Evolutionary conservation across 2,113 vertebrate genomes (phyloP).

Genomic region (Lagopus muta): DNA sequence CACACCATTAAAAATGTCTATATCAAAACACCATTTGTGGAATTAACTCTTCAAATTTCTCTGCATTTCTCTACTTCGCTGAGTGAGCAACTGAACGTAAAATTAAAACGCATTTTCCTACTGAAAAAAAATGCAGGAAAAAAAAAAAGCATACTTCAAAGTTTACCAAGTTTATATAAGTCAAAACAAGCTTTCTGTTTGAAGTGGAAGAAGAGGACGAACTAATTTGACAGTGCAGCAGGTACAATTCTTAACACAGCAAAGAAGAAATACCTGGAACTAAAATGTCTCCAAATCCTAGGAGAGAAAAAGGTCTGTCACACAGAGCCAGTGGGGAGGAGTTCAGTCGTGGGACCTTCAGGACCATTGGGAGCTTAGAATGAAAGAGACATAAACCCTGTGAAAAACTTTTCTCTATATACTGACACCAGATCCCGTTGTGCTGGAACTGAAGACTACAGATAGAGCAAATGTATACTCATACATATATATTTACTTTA

Average conservation of each 20-base stretch:
- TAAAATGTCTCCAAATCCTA: conserved; percentile 95
- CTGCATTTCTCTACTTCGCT: neutral
- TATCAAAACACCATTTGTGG: neutral
- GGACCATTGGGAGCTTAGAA: conserved; percentile 93
- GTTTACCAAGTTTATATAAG: neutral
- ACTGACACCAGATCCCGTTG: neutral
- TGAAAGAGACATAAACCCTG: neutral
- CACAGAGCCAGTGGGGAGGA: conserved; percentile 90
- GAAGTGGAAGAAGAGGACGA: neutral
- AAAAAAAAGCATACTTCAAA: neutral
- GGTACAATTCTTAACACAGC: neutral
- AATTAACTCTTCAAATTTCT: neutral
- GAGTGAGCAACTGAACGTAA: neutral
- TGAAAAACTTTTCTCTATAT: neutral
- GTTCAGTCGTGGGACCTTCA: conserved; percentile 94
- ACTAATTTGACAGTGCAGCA: neutral
- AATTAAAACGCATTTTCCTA: neutral
- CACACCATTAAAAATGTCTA: neutral
- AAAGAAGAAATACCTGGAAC: conserved; percentile 88
- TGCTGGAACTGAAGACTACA: neutral
- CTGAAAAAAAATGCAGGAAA: neutral
- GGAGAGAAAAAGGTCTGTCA: conserved; percentile 92
- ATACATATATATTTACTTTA: neutral
- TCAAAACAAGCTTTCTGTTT: neutral
- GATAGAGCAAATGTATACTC: neutral